Evolutionary conservation across 1,140 invertebrate genomes (phyloP), one percentile per base, ranked within the genome.

Genomic region (Oppia nitens): DNA sequence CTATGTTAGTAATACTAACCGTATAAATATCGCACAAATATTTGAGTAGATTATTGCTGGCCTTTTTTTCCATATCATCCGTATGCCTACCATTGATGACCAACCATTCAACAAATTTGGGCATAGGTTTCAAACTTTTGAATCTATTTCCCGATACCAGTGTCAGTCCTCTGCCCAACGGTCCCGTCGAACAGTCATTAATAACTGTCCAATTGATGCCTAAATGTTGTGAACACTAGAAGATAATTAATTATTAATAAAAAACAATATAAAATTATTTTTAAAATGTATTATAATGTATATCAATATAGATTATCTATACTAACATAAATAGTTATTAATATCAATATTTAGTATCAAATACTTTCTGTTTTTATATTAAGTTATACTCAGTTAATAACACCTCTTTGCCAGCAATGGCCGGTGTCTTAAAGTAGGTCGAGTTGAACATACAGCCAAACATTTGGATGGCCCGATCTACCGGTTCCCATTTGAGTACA

Each of bases 71-170:
- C 11, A 56, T 47, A 17, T 20, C 29, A 17, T 56, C 28, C 11
- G 55, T 56, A 32, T 56, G 55, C 4, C 3, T 28, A 47, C 53
- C 53, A 25, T 54, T 54, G 53, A 54, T 25, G 9, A 54, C 26
- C 47, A 54, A 48, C 53, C 53, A 54, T 9, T 9, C 9, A 9
- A 54, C 53, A 45, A 6, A 47, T 6, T 47, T 20, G 21, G 47
- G 53, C 17, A 25, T 4, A 6, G 53, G 53, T 4, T 54, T 23
- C 4, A 54, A 20, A 9, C 17, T 45, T 9, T 54, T 20, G 17
- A 25, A 48, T 11, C 20, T 23, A 6, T 27, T 20, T 9, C 6
- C 32, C 17, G 11, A 48, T 17, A 20, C 6, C 9, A 45, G 26
- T 29, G 6, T 25, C 4, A 54, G 4, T 47, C 25, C 25, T 6